phyloP scores from a whole-genome alignment of 1,140 invertebrate genomes.

The Drosophila baimaii region DNA sequence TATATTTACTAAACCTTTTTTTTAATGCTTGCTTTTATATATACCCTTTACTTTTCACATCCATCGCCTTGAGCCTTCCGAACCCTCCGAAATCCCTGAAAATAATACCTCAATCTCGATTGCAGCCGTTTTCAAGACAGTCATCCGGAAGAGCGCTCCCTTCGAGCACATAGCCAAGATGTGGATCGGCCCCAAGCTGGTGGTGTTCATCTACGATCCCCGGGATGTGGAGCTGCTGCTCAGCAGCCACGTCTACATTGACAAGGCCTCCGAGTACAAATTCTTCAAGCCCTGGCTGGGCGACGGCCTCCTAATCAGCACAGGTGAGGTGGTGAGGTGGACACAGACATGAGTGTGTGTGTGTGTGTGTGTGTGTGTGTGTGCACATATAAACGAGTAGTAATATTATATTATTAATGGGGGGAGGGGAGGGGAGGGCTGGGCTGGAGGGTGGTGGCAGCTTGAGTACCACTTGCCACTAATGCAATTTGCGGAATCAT shows the following conservation, averaged over 20 bases:
- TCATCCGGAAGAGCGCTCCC: slow-evolving; percentile 86
- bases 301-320: slow-evolving; percentile 90
- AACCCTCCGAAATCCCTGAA: background rate
- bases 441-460: background rate
- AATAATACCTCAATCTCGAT: background rate
- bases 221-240: slow-evolving; percentile 90
- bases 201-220: slow-evolving; percentile 90
- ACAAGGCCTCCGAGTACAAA: slow-evolving; percentile 89
- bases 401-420: slow-evolving; percentile 5
- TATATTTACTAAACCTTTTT: background rate
- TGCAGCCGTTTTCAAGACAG: slow-evolving; percentile 88
- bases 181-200: slow-evolving; percentile 90
- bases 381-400: background rate
- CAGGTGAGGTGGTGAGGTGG: slow-evolving; percentile 85
- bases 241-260: slow-evolving; percentile 90
- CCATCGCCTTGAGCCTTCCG: background rate
- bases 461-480: slow-evolving; percentile 43
- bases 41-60: background rate
- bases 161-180: slow-evolving; percentile 87
- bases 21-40: too few species aligned
- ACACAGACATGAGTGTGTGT: background rate
- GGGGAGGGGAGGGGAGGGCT: background rate
- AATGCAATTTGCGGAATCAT: slow-evolving; percentile 80
- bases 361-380: background rate
- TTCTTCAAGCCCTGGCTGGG: slow-evolving; percentile 91